phyloP scores from a whole-genome alignment of 2,888 invertebrate genomes.

The Athripsodes cinereus region DNA sequence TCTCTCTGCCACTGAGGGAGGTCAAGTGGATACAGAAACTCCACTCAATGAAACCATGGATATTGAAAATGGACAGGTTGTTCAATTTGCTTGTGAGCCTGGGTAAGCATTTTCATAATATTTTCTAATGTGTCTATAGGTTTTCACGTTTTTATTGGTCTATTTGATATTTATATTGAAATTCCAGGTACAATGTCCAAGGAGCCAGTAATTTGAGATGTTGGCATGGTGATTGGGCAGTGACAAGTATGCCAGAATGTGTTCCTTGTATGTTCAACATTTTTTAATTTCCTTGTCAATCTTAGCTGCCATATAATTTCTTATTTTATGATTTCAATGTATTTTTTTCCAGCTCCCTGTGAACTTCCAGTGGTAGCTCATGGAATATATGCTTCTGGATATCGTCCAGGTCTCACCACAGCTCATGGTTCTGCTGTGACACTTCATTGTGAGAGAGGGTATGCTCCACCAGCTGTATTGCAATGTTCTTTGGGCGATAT shows the following conservation, averaged over 20 bases:
- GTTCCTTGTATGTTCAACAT: slow-evolving; percentile 58
- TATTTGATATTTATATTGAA: no score
- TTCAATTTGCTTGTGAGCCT: slow-evolving; percentile 69
- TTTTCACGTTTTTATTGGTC: no score
- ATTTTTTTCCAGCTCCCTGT: slow-evolving; percentile 53
- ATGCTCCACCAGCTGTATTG: slow-evolving; percentile 52
- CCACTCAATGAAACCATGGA: slow-evolving; percentile 53
- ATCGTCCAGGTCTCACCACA: slow-evolving; percentile 72
- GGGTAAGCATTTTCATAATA: slow-evolving; percentile 44
- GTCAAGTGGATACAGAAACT: slow-evolving; percentile 45
- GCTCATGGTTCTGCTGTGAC: slow-evolving; percentile 74
- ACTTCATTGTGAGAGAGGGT: slow-evolving; percentile 60
- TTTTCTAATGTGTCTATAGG: neutral
- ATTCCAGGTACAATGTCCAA: slow-evolving; percentile 51
- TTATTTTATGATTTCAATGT: neutral
- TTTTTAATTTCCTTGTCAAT: neutral
- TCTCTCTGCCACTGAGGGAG: slow-evolving; percentile 40
- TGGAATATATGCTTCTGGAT: slow-evolving; percentile 70
- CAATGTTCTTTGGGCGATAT: slow-evolving; percentile 60
- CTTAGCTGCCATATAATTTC: neutral
- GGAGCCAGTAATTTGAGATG: slow-evolving; percentile 70
- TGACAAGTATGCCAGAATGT: slow-evolving; percentile 69
- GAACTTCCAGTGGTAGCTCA: slow-evolving; percentile 60
- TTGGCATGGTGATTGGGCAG: slow-evolving; percentile 79
- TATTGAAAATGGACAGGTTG: slow-evolving; percentile 63